Conservation (phyloP, 2,113 vertebrate genomes). For the Plecturocebus donacophilus region DNA sequence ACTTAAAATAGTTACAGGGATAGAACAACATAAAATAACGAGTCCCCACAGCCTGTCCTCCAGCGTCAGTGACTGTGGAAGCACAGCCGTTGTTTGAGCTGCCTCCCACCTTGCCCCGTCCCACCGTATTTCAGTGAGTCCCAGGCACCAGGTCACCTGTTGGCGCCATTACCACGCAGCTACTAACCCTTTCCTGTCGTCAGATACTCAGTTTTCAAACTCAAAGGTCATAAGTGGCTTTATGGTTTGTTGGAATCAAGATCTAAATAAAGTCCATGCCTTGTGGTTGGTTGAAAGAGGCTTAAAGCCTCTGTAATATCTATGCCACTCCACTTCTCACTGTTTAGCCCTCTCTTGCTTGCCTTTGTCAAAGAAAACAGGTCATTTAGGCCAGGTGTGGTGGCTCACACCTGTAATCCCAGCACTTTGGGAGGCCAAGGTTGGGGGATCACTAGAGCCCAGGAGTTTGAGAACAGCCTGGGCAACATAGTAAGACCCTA, state of each 20-base stretch:
- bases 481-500: too few relatives aligned
- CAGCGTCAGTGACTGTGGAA: neutral
- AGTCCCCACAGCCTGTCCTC: too few relatives aligned
- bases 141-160: neutral
- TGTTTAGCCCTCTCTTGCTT: neutral
- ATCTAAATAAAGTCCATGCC: accelerated
- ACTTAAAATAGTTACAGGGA: too few relatives aligned
- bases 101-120: neutral
- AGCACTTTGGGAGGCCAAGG: too few relatives aligned
- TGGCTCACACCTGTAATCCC: too few relatives aligned
- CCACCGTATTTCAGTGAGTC: neutral
- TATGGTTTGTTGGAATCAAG: neutral
- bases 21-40: too few relatives aligned
- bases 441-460: too few relatives aligned
- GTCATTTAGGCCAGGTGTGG: neutral
- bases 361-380: neutral
- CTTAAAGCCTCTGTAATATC: too few relatives aligned
- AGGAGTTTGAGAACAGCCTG: too few relatives aligned
- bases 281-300: neutral
- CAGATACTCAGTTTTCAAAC: neutral
- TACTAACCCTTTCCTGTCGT: neutral
- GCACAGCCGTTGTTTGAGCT: neutral
- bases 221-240: neutral
- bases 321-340: neutral
- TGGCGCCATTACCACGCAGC: neutral